Base-by-base conservation (phyloP, 2,797 vertebrate species). In the Periophthalmus magnuspinnatus region DNA sequence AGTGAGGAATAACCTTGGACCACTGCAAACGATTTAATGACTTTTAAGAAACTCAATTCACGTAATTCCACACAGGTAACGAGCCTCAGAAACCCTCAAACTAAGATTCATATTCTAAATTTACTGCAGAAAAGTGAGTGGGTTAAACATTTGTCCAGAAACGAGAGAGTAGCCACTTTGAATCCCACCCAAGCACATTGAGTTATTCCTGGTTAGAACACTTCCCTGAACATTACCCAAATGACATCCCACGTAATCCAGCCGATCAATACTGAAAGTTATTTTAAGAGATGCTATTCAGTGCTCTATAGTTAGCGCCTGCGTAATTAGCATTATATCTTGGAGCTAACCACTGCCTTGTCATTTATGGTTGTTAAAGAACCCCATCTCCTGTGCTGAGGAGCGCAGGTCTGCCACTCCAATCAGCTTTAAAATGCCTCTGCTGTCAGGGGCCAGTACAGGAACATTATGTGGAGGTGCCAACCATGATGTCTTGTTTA, bases 271-370 rank as follows among this genome's bases (percentile, higher is more conserved):
- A n/a, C 3, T n/a, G 50, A n/a, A 21, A 21, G 41, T 45, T 41
- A n/a, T n/a, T n/a, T n/a, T 52, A 52, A 52, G n/a, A 52, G 1
- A 10, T n/a, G n/a, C 50, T 45, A 9, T n/a, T 52, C 48, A 8
- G 6, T 4, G 77, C 74, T 83, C 80, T 84, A 60, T 48, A 76
- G 68, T 84, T 75, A 82, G 72, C 79, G 0, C 83, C 78, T 76
- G 81, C 87, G 77, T 85, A 87, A 88, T 90, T 84, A 84, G 78
- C 75, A 83, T 87, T 88, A 81, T 86, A 85, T 88, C 80, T 83
- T 61, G 52, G 34, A 64, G 58, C 80, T 85, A 84, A 87, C 81
- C 75, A 67, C 84, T 82, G 74, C 69, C 54, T 66, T 82, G 83
- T 86, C 78, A 75, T 89, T 88, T 83, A 88, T 16, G 64, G 79